Evolutionary conservation across 2,888 invertebrate genomes (phyloP).

Genomic region (Polyommatus iphigenia): DNA sequence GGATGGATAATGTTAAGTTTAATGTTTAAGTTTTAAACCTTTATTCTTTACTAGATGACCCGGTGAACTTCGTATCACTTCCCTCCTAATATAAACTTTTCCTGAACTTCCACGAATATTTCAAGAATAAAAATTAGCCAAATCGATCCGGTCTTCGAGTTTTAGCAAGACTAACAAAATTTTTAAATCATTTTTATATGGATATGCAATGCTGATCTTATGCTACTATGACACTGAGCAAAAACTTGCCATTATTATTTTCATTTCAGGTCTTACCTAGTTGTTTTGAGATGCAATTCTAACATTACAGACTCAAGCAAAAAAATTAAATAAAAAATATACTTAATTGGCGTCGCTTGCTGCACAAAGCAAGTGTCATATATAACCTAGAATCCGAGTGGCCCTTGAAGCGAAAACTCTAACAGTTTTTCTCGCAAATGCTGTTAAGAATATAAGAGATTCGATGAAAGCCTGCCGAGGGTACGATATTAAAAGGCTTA

Average conservation of each 20-base stretch:
- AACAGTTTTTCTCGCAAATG: conserved; percentile 57
- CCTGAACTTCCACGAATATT: too few relatives aligned
- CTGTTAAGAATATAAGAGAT: conserved; percentile 57
- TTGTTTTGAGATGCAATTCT: too few relatives aligned
- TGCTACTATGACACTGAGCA: background rate
- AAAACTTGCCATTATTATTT: too few relatives aligned
- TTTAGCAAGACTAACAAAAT: too few relatives aligned
- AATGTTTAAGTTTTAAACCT: too few relatives aligned
- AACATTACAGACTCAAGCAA: background rate
- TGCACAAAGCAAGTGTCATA: conserved; percentile 4
- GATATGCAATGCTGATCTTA: background rate
- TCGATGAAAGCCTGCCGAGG: conserved; percentile 63
- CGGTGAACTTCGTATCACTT: too few relatives aligned
- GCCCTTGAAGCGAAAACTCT: conserved; percentile 39
- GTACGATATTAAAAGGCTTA: conserved; percentile 78
- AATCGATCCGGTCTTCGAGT: too few relatives aligned
- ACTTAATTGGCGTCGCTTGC: background rate
- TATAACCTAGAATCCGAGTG: conserved; percentile 2
- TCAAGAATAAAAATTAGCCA: too few relatives aligned
- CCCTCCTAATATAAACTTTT: too few relatives aligned
- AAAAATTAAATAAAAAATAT: background rate
- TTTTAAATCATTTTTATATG: too few relatives aligned
- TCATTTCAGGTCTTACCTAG: too few relatives aligned
- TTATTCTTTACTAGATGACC: too few relatives aligned
- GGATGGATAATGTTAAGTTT: background rate